Percentiles rank a stretch among this genome's conserved stretches.
Conservation (phyloP, 2,797 vertebrate species). For the Carcharodon carcharias region DNA sequence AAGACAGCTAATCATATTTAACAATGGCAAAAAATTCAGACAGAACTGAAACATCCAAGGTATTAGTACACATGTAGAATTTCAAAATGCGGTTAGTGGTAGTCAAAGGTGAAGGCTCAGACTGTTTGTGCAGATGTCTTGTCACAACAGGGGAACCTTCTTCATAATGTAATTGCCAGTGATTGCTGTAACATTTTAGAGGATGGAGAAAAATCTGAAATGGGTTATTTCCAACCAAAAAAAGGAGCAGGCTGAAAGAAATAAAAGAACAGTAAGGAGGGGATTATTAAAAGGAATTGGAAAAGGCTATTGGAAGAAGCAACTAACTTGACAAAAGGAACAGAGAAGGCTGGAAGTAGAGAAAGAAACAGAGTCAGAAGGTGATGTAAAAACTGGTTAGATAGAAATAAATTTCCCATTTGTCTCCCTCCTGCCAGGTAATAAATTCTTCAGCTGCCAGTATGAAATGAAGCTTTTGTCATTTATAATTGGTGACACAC, state of each 20-base stretch:
- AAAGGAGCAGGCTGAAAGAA: background rate
- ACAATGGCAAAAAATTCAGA: no score
- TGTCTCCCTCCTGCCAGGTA: background rate
- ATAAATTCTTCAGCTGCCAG: background rate
- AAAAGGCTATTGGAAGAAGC: background rate
- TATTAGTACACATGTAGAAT: background rate
- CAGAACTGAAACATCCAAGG: no score
- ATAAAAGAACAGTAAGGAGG: background rate
- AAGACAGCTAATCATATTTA: no score
- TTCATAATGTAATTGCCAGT: background rate
- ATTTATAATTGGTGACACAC: background rate
- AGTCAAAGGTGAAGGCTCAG: background rate
- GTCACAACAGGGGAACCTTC: background rate
- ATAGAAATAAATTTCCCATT: background rate
- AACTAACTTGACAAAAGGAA: background rate
- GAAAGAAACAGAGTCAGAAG: background rate
- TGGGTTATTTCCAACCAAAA: background rate
- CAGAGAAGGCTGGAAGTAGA: background rate
- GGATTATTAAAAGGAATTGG: background rate
- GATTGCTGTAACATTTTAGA: background rate
- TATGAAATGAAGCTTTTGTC: background rate
- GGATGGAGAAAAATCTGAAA: background rate
- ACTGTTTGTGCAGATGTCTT: background rate
- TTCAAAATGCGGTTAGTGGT: background rate
- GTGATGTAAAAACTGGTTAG: background rate